Conservation (phyloP, 2,888 invertebrate species). For the Trichacis sp. region DNA sequence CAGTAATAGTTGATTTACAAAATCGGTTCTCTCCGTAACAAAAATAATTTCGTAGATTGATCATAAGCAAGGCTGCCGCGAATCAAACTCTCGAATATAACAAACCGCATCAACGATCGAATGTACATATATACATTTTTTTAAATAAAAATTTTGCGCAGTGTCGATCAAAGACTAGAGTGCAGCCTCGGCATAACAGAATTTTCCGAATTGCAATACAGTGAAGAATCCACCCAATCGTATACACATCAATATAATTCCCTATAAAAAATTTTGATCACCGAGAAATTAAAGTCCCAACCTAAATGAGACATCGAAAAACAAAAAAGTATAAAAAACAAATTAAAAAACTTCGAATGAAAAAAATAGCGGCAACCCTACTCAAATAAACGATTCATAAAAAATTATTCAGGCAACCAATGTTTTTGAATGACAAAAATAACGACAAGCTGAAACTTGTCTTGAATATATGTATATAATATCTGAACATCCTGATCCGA, state of each 20-base stretch:
- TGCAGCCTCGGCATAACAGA: constrained; percentile 10
- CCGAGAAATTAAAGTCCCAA: too few species aligned
- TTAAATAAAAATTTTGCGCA: constrained; percentile 12
- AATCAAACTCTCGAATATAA: background rate
- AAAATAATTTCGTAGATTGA: background rate
- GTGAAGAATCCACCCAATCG: too few species aligned
- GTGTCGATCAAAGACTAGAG: constrained; percentile 30
- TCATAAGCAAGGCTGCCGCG: constrained; percentile 3
- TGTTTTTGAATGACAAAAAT: too few species aligned
- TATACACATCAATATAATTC: too few species aligned
- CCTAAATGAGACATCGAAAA: background rate
- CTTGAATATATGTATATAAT: too few species aligned
- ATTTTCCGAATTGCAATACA: too few species aligned
- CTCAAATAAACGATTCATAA: background rate
- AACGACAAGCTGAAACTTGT: too few species aligned
- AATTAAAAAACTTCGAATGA: background rate
- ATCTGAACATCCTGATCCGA: too few species aligned
- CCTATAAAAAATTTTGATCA: too few species aligned
- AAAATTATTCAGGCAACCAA: too few species aligned
- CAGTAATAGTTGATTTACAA: background rate
- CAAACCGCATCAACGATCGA: background rate
- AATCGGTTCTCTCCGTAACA: constrained; percentile 1
- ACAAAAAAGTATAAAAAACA: background rate
- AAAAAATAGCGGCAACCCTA: background rate
- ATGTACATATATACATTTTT: constrained; percentile 27